Evolutionary conservation across 2,797 vertebrate genomes (phyloP).

Genomic region (Takifugu rubripes): DNA sequence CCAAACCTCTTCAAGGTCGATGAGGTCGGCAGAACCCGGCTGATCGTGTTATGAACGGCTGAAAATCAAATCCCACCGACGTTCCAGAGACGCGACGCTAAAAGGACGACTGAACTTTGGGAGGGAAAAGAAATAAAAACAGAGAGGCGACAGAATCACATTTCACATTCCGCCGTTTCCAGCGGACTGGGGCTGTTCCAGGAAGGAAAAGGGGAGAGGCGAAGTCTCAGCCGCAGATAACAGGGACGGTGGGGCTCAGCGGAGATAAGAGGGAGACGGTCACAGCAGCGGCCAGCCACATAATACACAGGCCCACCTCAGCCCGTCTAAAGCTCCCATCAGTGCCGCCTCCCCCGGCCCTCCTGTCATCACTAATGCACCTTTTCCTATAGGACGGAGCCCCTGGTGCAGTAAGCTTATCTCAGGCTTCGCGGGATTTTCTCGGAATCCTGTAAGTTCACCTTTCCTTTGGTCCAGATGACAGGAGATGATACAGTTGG

Average conservation of each 20-base stretch:
- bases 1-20: constrained; percentile 37
- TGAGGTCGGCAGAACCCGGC: constrained; percentile 36
- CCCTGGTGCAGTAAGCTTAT: constrained; percentile 76
- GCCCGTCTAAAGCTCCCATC: constrained; percentile 70
- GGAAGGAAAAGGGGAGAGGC: constrained; percentile 61
- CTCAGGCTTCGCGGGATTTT: constrained; percentile 71
- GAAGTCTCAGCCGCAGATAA: constrained; percentile 64
- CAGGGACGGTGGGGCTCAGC: constrained; percentile 47
- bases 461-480: constrained; percentile 77
- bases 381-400: constrained; percentile 71
- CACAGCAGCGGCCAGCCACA: constrained; percentile 75
- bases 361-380: constrained; percentile 82
- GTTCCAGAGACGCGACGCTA: constrained; percentile 43
- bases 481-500: constrained; percentile 71
- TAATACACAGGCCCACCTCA: constrained; percentile 74
- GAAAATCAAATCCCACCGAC: constrained; percentile 58
- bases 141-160: constrained; percentile 51
- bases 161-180: constrained; percentile 57
- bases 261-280: constrained; percentile 77
- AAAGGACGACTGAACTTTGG: constrained; percentile 42
- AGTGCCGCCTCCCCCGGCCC: constrained; percentile 66
- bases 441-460: constrained; percentile 81
- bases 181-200: constrained; percentile 62
- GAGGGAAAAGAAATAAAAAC: constrained; percentile 18
- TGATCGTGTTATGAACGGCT: constrained; percentile 45